These are phyloP conservation scores for chimpanzee (Pan troglodytes) DNA, from an alignment of 2,113 vertebrate species.

Conservation along the genomic window NHGRI_mPanTro3-v2.1_pri NC_072408.2:105921501-105922000, in stretches of 20 bases:
- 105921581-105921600: not conserved
- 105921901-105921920: not conserved
- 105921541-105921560: not conserved
- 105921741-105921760: not conserved
- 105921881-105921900: not conserved
- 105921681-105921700: conserved; percentile 46
- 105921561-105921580: not conserved
- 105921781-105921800: not conserved
- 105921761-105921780: not conserved
- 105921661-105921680: conserved; percentile 45
- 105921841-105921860: not conserved
- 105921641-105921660: conserved; percentile 36
- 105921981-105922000: not conserved
- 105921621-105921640: not conserved
- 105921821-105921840: not conserved
- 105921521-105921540: not conserved
- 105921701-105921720: conserved; percentile 31
- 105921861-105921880: not conserved
- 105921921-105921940: not conserved
- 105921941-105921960: not conserved
- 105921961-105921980: not conserved
- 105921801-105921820: not conserved
- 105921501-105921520: not conserved
- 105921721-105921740: not conserved
- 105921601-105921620: not conserved